phyloP scores from a whole-genome alignment of 2,113 vertebrate species.

The Isurus oxyrinchus region DNA sequence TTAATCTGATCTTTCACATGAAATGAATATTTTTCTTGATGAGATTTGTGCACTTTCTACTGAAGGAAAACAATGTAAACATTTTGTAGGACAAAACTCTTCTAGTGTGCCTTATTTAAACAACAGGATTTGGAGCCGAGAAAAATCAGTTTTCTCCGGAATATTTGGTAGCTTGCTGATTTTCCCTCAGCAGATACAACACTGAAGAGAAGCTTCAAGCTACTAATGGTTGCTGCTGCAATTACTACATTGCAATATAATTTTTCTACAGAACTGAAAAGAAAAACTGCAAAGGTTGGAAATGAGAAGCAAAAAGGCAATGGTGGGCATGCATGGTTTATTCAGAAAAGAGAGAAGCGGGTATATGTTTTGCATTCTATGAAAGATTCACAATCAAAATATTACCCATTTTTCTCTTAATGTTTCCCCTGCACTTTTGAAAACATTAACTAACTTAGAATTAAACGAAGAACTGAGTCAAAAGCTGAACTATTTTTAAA shows the following conservation, averaged over 20 bases:
- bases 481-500: neutral
- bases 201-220: neutral
- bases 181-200: neutral
- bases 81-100: neutral
- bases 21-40: constrained; percentile 19
- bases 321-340: neutral
- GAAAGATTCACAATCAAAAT: neutral
- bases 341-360: neutral
- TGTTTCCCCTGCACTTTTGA: no score
- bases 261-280: neutral
- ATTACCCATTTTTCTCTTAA: neutral
- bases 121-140: neutral
- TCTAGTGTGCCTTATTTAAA: neutral
- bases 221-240: neutral
- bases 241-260: neutral
- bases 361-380: neutral
- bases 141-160: neutral
- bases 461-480: neutral
- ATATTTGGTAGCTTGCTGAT: neutral
- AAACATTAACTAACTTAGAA: neutral
- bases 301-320: neutral
- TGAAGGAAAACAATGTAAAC: neutral
- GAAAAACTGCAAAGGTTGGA: neutral
- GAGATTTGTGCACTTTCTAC: neutral
- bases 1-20: neutral